Percentiles rank a stretch among this genome's conserved stretches.
Conservation (phyloP, 2,797 vertebrate species). For the Poeciliopsis gracilis region DNA sequence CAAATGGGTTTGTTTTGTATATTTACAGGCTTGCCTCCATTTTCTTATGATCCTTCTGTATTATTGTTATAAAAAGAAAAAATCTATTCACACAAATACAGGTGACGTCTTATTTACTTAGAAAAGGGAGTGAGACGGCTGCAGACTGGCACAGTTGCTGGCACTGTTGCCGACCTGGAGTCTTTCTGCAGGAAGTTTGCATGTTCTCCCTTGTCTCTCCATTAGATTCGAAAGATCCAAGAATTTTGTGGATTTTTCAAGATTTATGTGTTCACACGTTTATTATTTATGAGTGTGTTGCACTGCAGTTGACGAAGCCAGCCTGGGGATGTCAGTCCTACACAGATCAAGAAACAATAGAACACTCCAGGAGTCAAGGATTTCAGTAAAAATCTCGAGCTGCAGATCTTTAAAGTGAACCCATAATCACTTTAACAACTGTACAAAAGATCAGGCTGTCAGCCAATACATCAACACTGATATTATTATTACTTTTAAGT, state of each 20-base stretch:
- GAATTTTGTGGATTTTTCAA: not conserved
- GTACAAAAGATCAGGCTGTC: not conserved
- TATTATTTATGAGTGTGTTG: constrained; percentile 3
- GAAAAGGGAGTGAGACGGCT: no score
- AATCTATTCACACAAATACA: no score
- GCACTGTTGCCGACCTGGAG: not conserved
- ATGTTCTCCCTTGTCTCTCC: not conserved
- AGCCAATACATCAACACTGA: not conserved
- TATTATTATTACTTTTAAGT: not conserved
- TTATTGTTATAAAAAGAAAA: no score
- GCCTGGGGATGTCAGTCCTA: constrained; percentile 47
- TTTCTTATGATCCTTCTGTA: no score
- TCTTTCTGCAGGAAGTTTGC: not conserved
- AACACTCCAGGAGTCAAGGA: not conserved
- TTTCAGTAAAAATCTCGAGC: not conserved
- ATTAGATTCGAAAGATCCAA: not conserved
- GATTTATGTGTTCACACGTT: not conserved
- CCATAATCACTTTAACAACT: not conserved
- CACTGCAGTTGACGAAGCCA: constrained; percentile 26
- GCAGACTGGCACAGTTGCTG: no score
- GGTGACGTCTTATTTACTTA: no score
- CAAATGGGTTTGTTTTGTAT: no score
- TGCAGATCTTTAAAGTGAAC: not conserved
- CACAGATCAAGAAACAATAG: constrained; percentile 13
- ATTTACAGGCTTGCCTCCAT: no score